Conservation (phyloP, 2,113 vertebrate species). For the Poicephalus meyeri region DNA sequence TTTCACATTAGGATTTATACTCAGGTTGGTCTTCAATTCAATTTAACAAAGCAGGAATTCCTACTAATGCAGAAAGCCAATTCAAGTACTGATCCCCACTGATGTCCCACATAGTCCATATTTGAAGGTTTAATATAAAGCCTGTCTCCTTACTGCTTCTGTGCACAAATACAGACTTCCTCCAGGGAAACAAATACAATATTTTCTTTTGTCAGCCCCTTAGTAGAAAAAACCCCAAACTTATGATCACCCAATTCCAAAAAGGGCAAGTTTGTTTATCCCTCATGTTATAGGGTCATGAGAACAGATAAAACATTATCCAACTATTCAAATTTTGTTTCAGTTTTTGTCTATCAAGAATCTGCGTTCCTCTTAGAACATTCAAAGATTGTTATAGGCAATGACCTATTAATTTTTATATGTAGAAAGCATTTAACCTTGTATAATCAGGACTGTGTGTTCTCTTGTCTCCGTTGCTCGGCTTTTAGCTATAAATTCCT, state of each 20-base stretch:
- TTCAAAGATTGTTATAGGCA: neutral
- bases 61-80: neutral
- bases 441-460: neutral
- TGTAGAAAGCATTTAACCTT: neutral
- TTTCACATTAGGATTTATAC: neutral
- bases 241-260: neutral
- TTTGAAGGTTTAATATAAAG: neutral
- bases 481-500: neutral
- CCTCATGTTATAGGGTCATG: neutral
- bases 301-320: neutral
- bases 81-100: neutral
- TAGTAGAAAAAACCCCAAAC: neutral
- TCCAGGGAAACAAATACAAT: neutral
- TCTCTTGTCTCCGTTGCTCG: neutral
- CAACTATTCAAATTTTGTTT: neutral
- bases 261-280: neutral
- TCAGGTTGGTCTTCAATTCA: neutral
- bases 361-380: neutral
- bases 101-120: neutral
- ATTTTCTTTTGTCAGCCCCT: neutral
- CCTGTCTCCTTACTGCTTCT: neutral
- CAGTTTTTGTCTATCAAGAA: fast-evolving
- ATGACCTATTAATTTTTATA: neutral
- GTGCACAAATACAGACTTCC: neutral
- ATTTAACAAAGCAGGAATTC: neutral